These are phyloP conservation scores for Yponomeuta malinellus DNA, from an alignment of 2,888 invertebrate species.

Conservation along the genomic window DNA sequence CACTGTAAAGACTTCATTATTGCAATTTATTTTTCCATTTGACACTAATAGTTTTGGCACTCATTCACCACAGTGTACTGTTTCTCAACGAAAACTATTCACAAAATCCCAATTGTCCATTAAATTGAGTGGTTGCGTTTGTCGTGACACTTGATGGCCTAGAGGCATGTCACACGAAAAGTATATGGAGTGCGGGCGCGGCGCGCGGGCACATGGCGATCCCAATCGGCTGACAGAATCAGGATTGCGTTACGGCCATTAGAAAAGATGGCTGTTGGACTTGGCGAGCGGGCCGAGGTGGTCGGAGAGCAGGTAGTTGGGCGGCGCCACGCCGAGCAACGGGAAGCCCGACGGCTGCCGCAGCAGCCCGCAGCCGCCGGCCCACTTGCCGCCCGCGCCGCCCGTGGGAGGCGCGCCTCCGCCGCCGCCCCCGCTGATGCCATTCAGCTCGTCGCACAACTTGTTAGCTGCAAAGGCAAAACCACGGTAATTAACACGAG, in stretches of 20 bases:
- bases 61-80: slow-evolving; percentile 25
- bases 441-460: slow-evolving; percentile 63
- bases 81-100: slow-evolving; percentile 3
- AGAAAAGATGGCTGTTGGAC: slow-evolving; percentile 79
- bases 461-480: slow-evolving; percentile 55
- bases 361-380: slow-evolving; percentile 79
- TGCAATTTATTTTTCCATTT: slow-evolving; percentile 47
- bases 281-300: slow-evolving; percentile 77
- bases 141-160: slow-evolving; percentile 19
- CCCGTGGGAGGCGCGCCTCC: slow-evolving; percentile 47
- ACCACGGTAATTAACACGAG: neutral
- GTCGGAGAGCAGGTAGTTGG: slow-evolving; percentile 78
- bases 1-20: slow-evolving; percentile 40
- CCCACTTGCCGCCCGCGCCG: slow-evolving; percentile 69
- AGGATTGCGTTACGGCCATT: slow-evolving; percentile 37
- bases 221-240: slow-evolving; percentile 8
- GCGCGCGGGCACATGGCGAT: slow-evolving; percentile 4
- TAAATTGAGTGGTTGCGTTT: slow-evolving; percentile 16
- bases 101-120: slow-evolving; percentile 11
- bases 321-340: slow-evolving; percentile 74
- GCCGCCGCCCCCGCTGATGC: slow-evolving; percentile 57
- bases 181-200: slow-evolving; percentile 13
- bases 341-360: slow-evolving; percentile 78
- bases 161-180: slow-evolving; percentile 26
- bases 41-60: slow-evolving; percentile 60